Evolutionary conservation across 2,888 invertebrate species (phyloP).

Genomic region (Xylota sylvarum): DNA sequence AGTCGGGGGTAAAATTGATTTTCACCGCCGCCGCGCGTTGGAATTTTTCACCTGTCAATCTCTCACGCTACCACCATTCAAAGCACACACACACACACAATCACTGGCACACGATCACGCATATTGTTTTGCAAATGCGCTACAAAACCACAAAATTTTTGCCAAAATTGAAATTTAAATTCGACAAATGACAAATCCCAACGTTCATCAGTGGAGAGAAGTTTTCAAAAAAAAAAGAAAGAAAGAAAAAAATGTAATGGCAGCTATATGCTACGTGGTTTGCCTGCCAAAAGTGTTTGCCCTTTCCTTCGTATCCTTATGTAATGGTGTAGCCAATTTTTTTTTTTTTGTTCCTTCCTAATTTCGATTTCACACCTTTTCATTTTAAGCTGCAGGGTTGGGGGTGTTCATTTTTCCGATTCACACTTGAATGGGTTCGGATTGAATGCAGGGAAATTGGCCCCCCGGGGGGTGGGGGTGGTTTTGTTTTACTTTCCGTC

Average conservation of each 20-base stretch:
- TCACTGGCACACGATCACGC: slow-evolving; percentile 29
- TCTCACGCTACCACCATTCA: background rate
- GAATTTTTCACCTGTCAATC: slow-evolving; percentile 64
- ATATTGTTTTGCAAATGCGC: slow-evolving; percentile 30
- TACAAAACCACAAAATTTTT: slow-evolving; percentile 27
- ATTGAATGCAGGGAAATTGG: slow-evolving; percentile 57
- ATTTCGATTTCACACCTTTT: slow-evolving; percentile 75
- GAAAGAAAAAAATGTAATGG: slow-evolving; percentile 56
- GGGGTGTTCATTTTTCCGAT: slow-evolving; percentile 50
- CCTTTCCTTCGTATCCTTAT: slow-evolving; percentile 3
- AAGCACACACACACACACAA: background rate
- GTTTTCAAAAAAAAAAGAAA: slow-evolving; percentile 20
- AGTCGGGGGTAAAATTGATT: slow-evolving; percentile 65
- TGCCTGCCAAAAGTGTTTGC: slow-evolving; percentile 59
- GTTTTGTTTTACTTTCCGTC: slow-evolving; percentile 46
- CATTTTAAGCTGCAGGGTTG: slow-evolving; percentile 21
- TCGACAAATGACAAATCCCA: slow-evolving; percentile 83
- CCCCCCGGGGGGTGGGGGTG: background rate
- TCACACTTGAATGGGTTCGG: slow-evolving; percentile 65
- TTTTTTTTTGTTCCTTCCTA: slow-evolving; percentile 46
- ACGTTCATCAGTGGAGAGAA: slow-evolving; percentile 64
- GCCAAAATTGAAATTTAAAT: slow-evolving; percentile 83
- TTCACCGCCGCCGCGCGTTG: slow-evolving; percentile 41
- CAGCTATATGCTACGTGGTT: slow-evolving; percentile 69
- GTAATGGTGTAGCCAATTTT: slow-evolving; percentile 32